Evolutionary conservation across 2,888 invertebrate species (phyloP), one percentile per base, ranked within the genome.

Genomic region (Euzetes globulus): DNA sequence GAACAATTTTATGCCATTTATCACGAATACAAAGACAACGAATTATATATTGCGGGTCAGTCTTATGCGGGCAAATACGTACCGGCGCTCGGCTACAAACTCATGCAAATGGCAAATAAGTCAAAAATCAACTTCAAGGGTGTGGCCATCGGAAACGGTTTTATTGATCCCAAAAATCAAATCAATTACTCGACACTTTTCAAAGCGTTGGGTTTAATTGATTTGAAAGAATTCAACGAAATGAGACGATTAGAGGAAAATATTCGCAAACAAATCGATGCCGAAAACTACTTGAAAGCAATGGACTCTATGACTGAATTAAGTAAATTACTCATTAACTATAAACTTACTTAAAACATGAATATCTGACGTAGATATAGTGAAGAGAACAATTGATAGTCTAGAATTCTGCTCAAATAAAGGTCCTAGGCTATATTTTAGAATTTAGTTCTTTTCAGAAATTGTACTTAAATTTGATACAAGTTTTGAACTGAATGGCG

Each of bases 11-110:
- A 27, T 60, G 4, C 5, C 25, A 5, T 60, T 13, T 60, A 27
- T 19, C 4, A 27, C 17, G 29, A 60, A 25, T 60, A 60, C 29
- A 60, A 17, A 60, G 15, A 13, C 15, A 60, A 60, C 29, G 58
- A 60, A 15, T 19, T 60, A 13, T 60, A 60, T 19, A 27, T 60
- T 11, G 15, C 6, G 4, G 58, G 58, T 1, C 27, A 27, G 13
- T 60, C 58, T 1, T 60, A 60, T 60, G 58, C 58, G 3, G 58
- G 58, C 7, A 60, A 60, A 27, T 60, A 60, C 19, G 58, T 60
- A 1, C 58, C 58, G 17, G 25, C 58, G 4, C 3, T 60, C 7
- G 58, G 58, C 13, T 15, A 60, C 19, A 7, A 27, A 25, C 27
- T 60, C 4, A 27, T 27, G 17, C 58, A 60, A 60, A 60, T 27